Evolutionary conservation across 2,113 vertebrate genomes (phyloP).

Genomic region (Kryptolebias marmoratus): DNA sequence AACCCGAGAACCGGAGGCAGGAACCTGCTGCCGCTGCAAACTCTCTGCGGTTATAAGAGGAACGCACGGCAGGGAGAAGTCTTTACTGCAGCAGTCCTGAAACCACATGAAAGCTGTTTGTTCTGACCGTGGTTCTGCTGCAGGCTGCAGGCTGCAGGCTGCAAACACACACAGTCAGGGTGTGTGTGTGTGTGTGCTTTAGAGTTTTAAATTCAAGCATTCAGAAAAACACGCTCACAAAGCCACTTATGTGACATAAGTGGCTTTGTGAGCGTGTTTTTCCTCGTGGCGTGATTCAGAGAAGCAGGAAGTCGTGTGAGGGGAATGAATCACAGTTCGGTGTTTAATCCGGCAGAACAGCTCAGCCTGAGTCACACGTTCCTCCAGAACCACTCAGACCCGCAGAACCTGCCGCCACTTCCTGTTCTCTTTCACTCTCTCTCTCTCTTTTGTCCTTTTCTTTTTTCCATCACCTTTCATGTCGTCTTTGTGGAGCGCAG

Average conservation of each 20-base stretch:
- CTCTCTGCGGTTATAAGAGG: slow-evolving; percentile 56
- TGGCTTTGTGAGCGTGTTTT: background rate
- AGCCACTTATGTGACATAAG: background rate
- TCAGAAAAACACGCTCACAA: slow-evolving; percentile 8
- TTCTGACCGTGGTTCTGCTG: slow-evolving; percentile 39
- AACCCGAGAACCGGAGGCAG: slow-evolving; percentile 31
- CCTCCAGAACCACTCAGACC: slow-evolving; percentile 40
- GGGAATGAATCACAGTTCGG: slow-evolving; percentile 50
- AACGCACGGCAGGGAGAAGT: slow-evolving; percentile 41
- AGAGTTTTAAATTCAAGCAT: background rate
- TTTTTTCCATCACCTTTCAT: slow-evolving; percentile 1
- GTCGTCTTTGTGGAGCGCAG: slow-evolving; percentile 4
- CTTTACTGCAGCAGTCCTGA: slow-evolving; percentile 39
- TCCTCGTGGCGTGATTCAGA: slow-evolving; percentile 5
- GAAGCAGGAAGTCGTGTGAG: slow-evolving; percentile 28
- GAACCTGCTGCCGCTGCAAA: slow-evolving; percentile 74
- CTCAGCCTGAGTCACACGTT: slow-evolving; percentile 74
- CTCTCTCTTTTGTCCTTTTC: slow-evolving; percentile 14
- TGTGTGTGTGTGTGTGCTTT: too few relatives aligned
- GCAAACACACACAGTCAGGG: background rate
- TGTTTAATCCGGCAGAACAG: slow-evolving; percentile 43
- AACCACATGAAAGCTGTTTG: slow-evolving; percentile 65
- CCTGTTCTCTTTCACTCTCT: slow-evolving; percentile 29
- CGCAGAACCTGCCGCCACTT: slow-evolving; percentile 53
- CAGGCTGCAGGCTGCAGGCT: slow-evolving; percentile 5